These are phyloP conservation scores for Vidua macroura DNA, from an alignment of 2,113 vertebrate genomes.

Conservation along the genomic window DNA sequence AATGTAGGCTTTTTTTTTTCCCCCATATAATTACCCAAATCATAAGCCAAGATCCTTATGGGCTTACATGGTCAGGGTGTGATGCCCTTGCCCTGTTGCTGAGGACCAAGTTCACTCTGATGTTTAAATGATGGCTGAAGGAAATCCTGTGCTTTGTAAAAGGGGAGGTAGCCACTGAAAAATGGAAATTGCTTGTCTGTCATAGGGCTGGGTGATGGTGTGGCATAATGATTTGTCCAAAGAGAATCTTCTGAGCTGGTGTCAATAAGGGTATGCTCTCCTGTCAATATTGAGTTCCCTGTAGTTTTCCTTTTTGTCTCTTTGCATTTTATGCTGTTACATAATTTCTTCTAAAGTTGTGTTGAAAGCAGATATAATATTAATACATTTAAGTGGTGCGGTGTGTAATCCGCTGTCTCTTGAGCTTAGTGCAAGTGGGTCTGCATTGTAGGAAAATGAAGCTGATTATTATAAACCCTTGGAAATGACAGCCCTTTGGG, in stretches of 20 bases:
- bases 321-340: background rate
- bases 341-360: background rate
- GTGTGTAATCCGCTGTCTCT: slow-evolving; percentile 39
- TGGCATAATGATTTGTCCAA: background rate
- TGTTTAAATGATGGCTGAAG: background rate
- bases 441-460: background rate
- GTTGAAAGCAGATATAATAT: background rate
- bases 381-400: background rate
- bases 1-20: background rate
- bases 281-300: background rate
- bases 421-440: slow-evolving; percentile 5
- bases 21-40: background rate
- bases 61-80: background rate
- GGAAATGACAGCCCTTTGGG: background rate
- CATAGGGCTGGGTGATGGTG: background rate
- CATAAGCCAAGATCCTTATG: background rate
- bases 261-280: background rate
- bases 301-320: background rate
- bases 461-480: slow-evolving; percentile 5
- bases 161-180: background rate
- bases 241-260: background rate
- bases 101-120: background rate
- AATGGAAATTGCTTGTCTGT: background rate
- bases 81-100: background rate
- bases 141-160: background rate